A percentile compares a stretch with the other conserved stretches of the same genome.
phyloP scores from a whole-genome alignment of 2,113 vertebrate species.

The Thamnophis sirtalis region DNA sequence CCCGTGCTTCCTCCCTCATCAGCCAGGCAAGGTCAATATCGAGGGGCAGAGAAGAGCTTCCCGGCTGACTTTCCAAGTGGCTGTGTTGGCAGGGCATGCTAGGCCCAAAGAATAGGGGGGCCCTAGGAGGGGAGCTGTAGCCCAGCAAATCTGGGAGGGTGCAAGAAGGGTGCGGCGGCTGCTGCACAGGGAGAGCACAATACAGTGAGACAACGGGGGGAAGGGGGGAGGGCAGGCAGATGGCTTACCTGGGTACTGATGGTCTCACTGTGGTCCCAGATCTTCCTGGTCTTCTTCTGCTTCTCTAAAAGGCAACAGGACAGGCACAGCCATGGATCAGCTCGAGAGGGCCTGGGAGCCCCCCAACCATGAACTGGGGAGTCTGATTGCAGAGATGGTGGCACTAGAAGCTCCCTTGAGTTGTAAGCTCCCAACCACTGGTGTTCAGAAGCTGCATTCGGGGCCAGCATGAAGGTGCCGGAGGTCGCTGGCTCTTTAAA shows the following conservation, averaged over 20 bases:
- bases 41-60: not conserved
- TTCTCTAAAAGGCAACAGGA: conserved; percentile 61
- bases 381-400: not conserved
- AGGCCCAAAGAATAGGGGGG: not conserved
- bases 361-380: not conserved
- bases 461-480: not conserved
- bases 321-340: not conserved
- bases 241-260: conserved; percentile 77
- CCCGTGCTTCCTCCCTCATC: not conserved
- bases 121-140: not conserved
- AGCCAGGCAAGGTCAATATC: not conserved
- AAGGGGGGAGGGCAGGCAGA: not conserved
- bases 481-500: not conserved
- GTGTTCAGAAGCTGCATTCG: not conserved
- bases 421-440: not conserved
- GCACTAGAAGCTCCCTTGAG: not conserved
- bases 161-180: not conserved
- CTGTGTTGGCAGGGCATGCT: not conserved
- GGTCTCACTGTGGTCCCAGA: conserved; percentile 81
- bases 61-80: not conserved
- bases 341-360: not conserved
- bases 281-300: conserved; percentile 78
- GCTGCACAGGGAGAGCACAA: not conserved
- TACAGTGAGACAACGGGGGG: not conserved
- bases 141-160: not conserved